Conservation (phyloP, 2,888 invertebrate species). For the Dastarcus helophoroides region DNA sequence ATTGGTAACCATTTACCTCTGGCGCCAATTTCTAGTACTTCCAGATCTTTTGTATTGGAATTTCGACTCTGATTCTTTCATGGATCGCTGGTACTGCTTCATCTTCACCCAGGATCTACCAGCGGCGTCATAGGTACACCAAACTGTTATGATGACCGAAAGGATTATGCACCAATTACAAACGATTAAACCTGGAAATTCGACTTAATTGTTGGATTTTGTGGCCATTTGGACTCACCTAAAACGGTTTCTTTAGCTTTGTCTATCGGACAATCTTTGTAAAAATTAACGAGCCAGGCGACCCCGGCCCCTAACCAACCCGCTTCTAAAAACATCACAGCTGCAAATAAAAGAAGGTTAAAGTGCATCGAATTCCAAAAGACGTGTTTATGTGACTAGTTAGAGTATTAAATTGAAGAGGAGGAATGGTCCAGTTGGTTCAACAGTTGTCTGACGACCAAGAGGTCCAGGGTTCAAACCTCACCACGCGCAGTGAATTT, state of each 20-base stretch:
- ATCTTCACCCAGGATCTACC: conserved; percentile 84
- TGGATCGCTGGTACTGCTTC: conserved; percentile 75
- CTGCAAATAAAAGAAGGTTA: conserved; percentile 43
- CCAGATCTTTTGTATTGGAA: conserved; percentile 66
- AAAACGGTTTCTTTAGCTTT: conserved; percentile 61
- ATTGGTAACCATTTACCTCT: conserved; percentile 44
- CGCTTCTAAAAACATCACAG: conserved; percentile 60
- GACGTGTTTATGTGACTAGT: too few relatives aligned
- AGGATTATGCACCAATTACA: conserved; percentile 67
- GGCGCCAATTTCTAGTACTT: conserved; percentile 73
- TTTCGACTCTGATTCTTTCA: conserved; percentile 65
- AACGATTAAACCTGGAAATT: conserved; percentile 54
- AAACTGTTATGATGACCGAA: conserved; percentile 62
- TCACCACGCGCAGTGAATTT: too few relatives aligned
- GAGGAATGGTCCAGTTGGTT: too few relatives aligned
- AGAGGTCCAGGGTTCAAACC: too few relatives aligned
- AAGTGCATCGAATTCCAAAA: too few relatives aligned
- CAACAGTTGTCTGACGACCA: too few relatives aligned
- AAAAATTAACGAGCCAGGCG: conserved; percentile 58
- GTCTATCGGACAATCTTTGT: conserved; percentile 53
- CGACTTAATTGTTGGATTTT: neutral
- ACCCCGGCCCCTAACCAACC: conserved; percentile 63
- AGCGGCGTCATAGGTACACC: conserved; percentile 82
- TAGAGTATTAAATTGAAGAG: too few relatives aligned
- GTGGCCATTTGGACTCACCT: conserved; percentile 42